A percentile compares a stretch with the other conserved stretches of the same genome.
These are phyloP conservation scores for Pycnonotus jocosus DNA, from an alignment of 2,113 vertebrate species.

Conservation along the genomic window DNA sequence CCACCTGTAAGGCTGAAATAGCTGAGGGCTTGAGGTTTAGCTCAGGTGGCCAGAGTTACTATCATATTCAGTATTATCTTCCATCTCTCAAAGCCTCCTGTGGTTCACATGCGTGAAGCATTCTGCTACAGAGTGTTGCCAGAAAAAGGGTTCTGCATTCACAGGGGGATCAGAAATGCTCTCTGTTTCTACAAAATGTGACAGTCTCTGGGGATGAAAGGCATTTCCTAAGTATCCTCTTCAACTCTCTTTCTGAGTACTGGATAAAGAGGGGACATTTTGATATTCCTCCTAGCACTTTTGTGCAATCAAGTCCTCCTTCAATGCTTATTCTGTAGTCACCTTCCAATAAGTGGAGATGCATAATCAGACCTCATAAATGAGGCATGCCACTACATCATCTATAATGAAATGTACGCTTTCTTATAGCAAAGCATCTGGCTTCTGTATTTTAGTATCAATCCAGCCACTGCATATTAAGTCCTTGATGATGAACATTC, in stretches of 20 bases:
- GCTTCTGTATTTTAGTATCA: not conserved
- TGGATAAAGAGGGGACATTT: not conserved
- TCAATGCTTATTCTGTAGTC: not conserved
- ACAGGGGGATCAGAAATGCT: not conserved
- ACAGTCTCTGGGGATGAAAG: not conserved
- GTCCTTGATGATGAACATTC: not conserved
- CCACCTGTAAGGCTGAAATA: not conserved
- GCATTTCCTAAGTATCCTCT: not conserved
- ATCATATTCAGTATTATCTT: not conserved
- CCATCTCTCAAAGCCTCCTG: not conserved
- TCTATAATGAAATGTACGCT: not conserved
- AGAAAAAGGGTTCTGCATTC: not conserved
- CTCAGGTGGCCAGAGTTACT: not conserved
- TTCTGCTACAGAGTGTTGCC: not conserved
- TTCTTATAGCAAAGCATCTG: not conserved
- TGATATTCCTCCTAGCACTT: not conserved
- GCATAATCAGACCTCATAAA: slow-evolving; percentile 12
- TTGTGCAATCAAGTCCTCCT: not conserved
- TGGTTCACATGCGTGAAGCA: not conserved
- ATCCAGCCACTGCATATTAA: not conserved
- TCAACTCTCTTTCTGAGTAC: not conserved
- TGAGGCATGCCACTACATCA: not conserved
- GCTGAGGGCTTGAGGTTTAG: not conserved
- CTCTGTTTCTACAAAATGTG: not conserved
- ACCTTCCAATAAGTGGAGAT: slow-evolving; percentile 14